A percentile compares a stretch with the other conserved stretches of the same genome.
phyloP scores from a whole-genome alignment of 2,888 invertebrate genomes.

The Galerucella nymphaeae region DNA sequence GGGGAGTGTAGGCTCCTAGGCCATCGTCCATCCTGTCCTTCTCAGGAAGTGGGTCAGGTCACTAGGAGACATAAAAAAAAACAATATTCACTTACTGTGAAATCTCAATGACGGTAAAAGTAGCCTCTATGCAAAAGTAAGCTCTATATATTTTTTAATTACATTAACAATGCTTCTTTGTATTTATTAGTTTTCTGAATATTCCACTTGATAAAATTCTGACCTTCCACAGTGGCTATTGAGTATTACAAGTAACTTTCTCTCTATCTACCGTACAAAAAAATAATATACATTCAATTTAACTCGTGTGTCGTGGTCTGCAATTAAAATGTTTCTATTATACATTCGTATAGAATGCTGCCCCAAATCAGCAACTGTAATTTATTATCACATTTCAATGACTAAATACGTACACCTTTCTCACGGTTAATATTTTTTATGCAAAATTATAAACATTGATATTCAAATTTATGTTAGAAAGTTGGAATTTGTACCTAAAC shows the following conservation, averaged over 20 bases:
- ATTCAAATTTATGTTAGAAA: conserved; percentile 6
- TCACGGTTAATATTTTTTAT: not conserved
- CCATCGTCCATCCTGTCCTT: too few species aligned
- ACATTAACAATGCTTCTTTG: too few species aligned
- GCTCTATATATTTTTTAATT: too few species aligned
- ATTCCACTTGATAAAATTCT: not conserved
- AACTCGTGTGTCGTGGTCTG: not conserved
- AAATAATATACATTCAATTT: not conserved
- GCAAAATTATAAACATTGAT: not conserved
- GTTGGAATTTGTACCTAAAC: not conserved
- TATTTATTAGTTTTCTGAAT: not conserved
- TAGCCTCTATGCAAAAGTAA: too few species aligned
- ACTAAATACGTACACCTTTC: not conserved
- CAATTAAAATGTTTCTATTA: not conserved
- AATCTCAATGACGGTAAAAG: too few species aligned
- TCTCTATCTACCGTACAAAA: not conserved
- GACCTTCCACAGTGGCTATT: not conserved
- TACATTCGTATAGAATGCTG: not conserved
- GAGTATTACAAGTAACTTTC: not conserved
- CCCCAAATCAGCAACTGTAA: not conserved
- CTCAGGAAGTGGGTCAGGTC: too few species aligned
- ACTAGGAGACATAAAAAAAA: too few species aligned
- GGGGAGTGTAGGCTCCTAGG: too few species aligned
- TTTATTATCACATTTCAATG: not conserved
- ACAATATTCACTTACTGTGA: too few species aligned